Evolutionary conservation across 2,113 vertebrate genomes (phyloP).

Genomic region (Notiomystis cincta): DNA sequence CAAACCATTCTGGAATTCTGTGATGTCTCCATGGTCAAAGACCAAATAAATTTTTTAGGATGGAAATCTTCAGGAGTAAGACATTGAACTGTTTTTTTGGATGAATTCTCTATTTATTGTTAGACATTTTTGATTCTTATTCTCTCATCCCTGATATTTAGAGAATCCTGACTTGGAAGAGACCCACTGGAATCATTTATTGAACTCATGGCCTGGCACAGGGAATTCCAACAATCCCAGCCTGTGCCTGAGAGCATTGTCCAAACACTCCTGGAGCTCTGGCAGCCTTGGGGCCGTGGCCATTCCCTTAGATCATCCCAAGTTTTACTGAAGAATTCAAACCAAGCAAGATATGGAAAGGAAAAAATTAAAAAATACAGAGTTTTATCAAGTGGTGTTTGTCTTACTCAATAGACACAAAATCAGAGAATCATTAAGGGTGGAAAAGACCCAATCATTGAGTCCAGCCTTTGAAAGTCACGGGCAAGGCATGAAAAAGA

Average conservation of each 20-base stretch:
- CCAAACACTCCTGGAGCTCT: not conserved
- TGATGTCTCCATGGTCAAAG: not conserved
- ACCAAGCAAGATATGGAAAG: not conserved
- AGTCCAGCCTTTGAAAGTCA: not conserved
- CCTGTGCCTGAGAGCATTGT: not conserved
- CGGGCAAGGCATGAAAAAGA: not conserved
- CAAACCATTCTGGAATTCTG: not conserved
- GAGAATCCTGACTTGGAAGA: not conserved
- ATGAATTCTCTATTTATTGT: not conserved
- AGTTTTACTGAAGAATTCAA: not conserved
- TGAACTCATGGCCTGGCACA: too few relatives aligned
- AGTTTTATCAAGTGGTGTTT: not conserved
- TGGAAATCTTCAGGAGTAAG: not conserved
- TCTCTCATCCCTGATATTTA: not conserved
- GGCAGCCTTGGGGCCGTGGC: rapidly evolving
- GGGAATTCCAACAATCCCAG: not conserved
- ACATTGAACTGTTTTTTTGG: not conserved
- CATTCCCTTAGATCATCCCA: not conserved
- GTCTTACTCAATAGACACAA: not conserved
- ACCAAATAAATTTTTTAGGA: not conserved
- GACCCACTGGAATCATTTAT: not conserved
- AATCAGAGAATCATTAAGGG: not conserved
- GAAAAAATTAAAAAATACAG: not conserved
- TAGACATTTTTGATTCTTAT: not conserved
- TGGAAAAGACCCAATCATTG: not conserved